phyloP scores from a whole-genome alignment of 2,113 vertebrate species.

The Holacanthus passer region DNA sequence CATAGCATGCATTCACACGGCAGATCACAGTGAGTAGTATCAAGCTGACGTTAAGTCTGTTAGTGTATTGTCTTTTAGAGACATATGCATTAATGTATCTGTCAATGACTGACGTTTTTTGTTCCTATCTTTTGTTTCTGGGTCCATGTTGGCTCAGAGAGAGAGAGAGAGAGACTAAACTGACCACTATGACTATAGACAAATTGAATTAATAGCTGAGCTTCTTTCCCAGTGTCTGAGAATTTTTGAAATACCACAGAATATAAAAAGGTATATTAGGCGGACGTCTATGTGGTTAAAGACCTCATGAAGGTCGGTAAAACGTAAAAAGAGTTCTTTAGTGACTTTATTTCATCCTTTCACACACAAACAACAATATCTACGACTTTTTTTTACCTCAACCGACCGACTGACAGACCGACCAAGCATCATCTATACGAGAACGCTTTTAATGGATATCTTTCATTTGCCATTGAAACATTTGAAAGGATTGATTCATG shows the following conservation, averaged over 20 bases:
- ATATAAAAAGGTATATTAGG: background rate
- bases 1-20: slow-evolving; percentile 6
- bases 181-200: background rate
- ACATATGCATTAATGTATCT: background rate
- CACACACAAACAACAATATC: background rate
- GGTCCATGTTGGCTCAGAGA: background rate
- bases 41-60: slow-evolving; percentile 2
- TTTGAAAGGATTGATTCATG: no score
- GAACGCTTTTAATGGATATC: background rate
- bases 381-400: no score
- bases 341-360: background rate
- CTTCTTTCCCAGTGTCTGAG: background rate
- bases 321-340: background rate
- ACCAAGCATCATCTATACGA: background rate
- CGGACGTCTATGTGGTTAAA: background rate
- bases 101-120: background rate
- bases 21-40: slow-evolving; percentile 1
- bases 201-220: background rate
- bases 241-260: background rate
- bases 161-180: background rate
- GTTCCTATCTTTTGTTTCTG: background rate
- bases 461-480: background rate
- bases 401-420: no score
- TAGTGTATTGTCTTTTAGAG: background rate
- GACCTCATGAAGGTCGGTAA: background rate